Evolutionary conservation across 2,888 invertebrate species (phyloP).

Genomic region (Chesias legatella): DNA sequence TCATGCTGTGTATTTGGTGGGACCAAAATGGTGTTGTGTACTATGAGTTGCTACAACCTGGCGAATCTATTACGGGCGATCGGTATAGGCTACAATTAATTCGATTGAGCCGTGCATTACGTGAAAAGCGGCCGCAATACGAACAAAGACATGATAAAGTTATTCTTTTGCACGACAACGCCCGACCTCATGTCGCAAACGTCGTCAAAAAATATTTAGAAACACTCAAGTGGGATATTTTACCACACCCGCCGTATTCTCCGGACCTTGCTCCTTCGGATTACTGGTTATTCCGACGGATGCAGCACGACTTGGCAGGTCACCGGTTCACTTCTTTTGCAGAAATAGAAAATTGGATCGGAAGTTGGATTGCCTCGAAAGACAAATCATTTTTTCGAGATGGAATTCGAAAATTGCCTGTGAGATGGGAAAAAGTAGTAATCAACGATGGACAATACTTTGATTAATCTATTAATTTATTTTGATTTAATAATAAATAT

Average conservation of each 20-base stretch:
- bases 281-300: conserved; percentile 1
- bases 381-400: conserved; percentile 4
- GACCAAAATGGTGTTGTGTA: conserved; percentile 16
- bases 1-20: conserved; percentile 11
- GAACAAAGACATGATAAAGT: conserved; percentile 9
- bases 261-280: conserved; percentile 12
- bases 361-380: conserved; percentile 6
- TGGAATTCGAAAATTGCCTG: not conserved
- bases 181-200: conserved; percentile 18
- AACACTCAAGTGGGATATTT: conserved; percentile 16
- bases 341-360: conserved; percentile 5
- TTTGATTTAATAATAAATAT: no score
- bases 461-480: no score
- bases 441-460: conserved; percentile 1
- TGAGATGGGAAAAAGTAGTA: conserved; percentile 1
- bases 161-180: conserved; percentile 23
- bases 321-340: conserved; percentile 5
- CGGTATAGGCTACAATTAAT: conserved; percentile 20
- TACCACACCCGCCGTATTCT: conserved; percentile 18
- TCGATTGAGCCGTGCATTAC: conserved; percentile 18
- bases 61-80: conserved; percentile 13
- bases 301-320: not conserved
- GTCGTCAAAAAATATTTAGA: conserved; percentile 16
- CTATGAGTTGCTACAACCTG: conserved; percentile 17
- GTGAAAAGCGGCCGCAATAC: conserved; percentile 20